These are phyloP conservation scores for Sarcophaga bullata DNA, from an alignment of 1,140 invertebrate genomes.

Conservation along the genomic window DNA sequence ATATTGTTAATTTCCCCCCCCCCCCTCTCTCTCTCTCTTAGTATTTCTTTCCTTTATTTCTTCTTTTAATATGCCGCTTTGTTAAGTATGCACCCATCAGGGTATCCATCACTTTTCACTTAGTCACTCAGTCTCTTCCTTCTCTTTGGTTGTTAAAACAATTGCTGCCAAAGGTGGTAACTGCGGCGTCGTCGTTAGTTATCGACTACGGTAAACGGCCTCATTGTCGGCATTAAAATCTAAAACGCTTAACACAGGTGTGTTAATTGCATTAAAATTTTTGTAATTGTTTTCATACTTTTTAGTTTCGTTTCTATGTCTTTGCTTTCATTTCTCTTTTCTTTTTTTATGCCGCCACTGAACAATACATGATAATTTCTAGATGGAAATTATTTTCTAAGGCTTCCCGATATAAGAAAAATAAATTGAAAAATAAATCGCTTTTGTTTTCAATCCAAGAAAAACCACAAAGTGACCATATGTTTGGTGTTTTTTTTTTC, in stretches of 20 bases:
- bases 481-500: no score
- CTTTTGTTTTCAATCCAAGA: background rate
- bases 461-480: no score
- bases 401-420: background rate
- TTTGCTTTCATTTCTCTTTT: background rate
- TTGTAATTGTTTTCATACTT: slow-evolving; percentile 31
- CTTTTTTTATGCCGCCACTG: no score
- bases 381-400: background rate
- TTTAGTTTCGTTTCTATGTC: background rate
- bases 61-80: slow-evolving; percentile 9
- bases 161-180: background rate
- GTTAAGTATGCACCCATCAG: background rate
- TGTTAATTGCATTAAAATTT: slow-evolving; percentile 41
- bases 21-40: background rate
- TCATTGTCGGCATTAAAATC: background rate
- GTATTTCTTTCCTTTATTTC: no score
- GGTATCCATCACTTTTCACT: background rate
- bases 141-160: background rate
- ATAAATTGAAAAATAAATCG: background rate
- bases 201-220: no score
- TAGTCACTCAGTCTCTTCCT: background rate
- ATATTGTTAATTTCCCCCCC: no score
- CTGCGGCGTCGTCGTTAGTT: background rate
- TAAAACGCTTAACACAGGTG: slow-evolving; percentile 18
- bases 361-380: background rate